phyloP scores from a whole-genome alignment of 2,113 vertebrate species.

The Camelus dromedarius region DNA sequence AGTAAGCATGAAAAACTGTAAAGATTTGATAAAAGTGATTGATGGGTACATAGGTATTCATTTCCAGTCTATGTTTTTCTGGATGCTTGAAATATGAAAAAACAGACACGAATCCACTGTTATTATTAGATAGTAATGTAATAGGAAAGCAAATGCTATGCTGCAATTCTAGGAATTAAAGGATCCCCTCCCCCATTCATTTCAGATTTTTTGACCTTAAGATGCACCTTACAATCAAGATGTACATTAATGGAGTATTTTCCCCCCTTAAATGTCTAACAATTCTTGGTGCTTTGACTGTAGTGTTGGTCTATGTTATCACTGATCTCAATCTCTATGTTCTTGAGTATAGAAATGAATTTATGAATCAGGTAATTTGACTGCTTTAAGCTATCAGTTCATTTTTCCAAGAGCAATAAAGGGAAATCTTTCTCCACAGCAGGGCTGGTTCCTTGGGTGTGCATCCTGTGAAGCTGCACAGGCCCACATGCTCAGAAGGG shows the following conservation, averaged over 20 bases:
- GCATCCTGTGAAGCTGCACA: fast-evolving
- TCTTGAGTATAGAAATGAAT: no score
- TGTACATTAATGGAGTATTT: background rate
- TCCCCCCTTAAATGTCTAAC: background rate
- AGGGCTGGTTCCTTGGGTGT: background rate
- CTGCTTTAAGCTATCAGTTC: background rate
- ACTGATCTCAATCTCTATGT: background rate
- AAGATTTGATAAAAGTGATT: background rate
- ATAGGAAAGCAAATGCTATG: background rate
- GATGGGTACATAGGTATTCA: background rate
- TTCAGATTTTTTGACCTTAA: background rate
- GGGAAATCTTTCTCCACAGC: background rate
- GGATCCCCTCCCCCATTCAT: no score
- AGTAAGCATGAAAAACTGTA: background rate
- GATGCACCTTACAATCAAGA: background rate
- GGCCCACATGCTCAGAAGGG: background rate
- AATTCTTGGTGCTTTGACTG: background rate
- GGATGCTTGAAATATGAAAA: background rate
- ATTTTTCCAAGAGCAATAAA: background rate
- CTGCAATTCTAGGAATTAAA: background rate
- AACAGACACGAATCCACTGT: background rate
- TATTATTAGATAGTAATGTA: background rate
- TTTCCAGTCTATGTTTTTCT: background rate
- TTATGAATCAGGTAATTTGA: background rate
- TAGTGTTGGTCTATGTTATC: background rate